Percentiles rank a stretch among this genome's conserved stretches.
These are phyloP conservation scores for Rousettus madagascariensis DNA, from an alignment of 2,797 vertebrate genomes.

Conservation along the genomic window DNA sequence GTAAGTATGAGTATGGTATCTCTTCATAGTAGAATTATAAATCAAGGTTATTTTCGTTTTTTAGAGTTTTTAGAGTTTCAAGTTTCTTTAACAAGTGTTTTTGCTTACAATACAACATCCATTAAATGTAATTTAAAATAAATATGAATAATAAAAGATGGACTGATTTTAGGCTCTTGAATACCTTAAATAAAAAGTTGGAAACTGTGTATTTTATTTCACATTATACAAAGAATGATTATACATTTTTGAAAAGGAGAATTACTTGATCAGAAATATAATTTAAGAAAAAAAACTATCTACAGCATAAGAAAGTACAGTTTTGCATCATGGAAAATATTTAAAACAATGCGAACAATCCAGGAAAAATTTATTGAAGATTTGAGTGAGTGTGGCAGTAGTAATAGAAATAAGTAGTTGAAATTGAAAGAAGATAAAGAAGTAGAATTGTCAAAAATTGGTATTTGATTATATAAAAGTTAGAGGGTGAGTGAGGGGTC, in stretches of 20 bases:
- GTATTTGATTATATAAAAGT: background rate
- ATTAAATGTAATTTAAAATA: background rate
- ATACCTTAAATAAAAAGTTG: background rate
- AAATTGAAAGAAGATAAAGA: background rate
- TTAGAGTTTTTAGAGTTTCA: background rate
- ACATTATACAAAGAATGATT: background rate
- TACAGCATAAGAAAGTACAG: background rate
- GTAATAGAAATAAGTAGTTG: background rate
- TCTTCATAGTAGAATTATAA: background rate
- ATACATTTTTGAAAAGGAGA: background rate
- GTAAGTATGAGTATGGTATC: background rate
- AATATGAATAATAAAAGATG: background rate
- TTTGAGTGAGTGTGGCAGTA: background rate
- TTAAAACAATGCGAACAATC: background rate
- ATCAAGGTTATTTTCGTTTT: background rate
- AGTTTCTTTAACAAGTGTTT: background rate
- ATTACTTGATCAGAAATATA: background rate
- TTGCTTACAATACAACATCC: background rate
- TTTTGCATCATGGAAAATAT: background rate
- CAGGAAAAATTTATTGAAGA: background rate
- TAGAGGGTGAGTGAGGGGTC: background rate
- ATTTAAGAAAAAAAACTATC: background rate
- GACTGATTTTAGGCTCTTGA: background rate
- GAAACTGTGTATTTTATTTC: background rate
- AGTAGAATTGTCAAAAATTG: slow-evolving; percentile 2